These are phyloP conservation scores for Aelia acuminata DNA, from an alignment of 2,888 invertebrate species.

Conservation along the genomic window DNA sequence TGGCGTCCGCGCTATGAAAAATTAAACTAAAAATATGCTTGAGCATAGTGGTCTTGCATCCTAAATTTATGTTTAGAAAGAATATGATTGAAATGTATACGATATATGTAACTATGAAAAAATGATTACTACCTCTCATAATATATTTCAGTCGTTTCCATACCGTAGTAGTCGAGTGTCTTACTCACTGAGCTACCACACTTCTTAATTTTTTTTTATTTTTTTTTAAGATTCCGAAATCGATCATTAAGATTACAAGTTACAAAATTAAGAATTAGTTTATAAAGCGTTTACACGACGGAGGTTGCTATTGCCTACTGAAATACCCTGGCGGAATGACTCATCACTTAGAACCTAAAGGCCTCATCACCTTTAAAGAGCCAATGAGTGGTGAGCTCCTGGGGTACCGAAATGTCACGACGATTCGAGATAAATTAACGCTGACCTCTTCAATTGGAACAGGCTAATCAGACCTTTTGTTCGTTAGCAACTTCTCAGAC, in stretches of 20 bases:
- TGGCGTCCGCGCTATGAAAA: not conserved
- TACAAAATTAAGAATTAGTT: not conserved
- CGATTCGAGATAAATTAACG: slow-evolving; percentile 7
- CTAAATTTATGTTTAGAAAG: no score
- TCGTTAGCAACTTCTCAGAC: not conserved
- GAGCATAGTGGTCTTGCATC: no score
- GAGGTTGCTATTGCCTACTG: not conserved
- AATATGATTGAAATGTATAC: no score
- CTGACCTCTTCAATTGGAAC: not conserved
- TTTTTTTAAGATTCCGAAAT: no score
- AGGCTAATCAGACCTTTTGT: not conserved
- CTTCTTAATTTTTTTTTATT: no score
- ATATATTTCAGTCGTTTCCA: no score
- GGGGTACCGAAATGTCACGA: not conserved
- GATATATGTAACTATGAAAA: no score
- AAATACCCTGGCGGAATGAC: not conserved
- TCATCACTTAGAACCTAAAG: not conserved
- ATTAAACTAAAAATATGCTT: not conserved
- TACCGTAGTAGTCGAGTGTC: no score
- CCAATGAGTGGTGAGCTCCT: not conserved
- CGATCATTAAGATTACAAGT: no score
- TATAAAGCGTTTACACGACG: not conserved
- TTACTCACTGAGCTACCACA: no score
- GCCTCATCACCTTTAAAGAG: slow-evolving; percentile 27
- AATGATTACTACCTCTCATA: no score